A percentile compares a stretch with the other conserved stretches of the same genome.
Evolutionary conservation across 2,888 invertebrate species (phyloP).

Genomic region (Andrena bucephala): DNA sequence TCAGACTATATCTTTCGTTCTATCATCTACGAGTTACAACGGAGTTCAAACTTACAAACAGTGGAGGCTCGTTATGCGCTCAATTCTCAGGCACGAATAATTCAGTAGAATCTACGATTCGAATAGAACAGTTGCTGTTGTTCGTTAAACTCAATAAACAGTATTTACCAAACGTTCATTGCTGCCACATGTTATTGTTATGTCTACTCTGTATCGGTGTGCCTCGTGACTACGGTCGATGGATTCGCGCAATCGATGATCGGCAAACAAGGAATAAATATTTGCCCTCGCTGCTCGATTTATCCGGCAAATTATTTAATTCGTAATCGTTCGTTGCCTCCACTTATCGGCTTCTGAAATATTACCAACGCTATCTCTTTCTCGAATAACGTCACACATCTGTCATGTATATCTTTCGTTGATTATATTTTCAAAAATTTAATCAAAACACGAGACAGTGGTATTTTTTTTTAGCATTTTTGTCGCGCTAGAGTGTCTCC

Average conservation of each 20-base stretch:
- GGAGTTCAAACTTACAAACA: neutral
- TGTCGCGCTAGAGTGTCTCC: neutral
- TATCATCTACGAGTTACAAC: no score
- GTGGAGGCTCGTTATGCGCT: neutral
- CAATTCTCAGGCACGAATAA: neutral
- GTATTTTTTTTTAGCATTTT: neutral
- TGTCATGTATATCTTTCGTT: neutral
- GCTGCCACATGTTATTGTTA: constrained; percentile 11
- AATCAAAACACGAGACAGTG: constrained; percentile 1
- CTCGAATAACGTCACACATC: constrained; percentile 13
- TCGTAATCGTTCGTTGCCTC: neutral
- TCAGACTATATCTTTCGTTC: neutral
- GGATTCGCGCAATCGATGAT: neutral
- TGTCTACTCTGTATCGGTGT: constrained; percentile 3
- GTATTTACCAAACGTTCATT: constrained; percentile 13
- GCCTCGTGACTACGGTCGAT: neutral
- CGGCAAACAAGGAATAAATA: neutral
- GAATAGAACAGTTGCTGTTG: neutral
- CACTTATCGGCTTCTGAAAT: neutral
- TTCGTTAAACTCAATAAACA: neutral
- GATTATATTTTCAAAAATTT: constrained; percentile 10
- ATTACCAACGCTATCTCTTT: neutral
- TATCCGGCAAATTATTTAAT: neutral
- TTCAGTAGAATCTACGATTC: neutral
- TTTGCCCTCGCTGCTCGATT: neutral